A percentile compares a stretch with the other conserved stretches of the same genome.
phyloP scores from a whole-genome alignment of 2,888 invertebrate genomes.

The Terebella lapidaria region DNA sequence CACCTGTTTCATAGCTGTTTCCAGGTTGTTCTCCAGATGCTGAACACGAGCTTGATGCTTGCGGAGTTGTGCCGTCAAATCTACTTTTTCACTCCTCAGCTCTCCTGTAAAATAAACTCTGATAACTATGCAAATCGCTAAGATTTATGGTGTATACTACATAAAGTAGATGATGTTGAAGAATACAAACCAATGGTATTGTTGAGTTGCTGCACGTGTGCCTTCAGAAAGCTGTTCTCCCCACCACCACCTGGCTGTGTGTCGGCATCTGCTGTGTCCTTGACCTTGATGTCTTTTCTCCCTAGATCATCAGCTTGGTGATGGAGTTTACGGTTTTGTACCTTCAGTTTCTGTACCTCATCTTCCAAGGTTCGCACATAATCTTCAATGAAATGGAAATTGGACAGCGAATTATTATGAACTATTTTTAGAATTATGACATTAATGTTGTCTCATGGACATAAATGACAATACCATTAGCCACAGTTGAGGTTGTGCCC shows the following conservation, averaged over 20 bases:
- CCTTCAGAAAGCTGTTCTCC: slow-evolving; percentile 35
- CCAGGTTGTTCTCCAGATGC: slow-evolving; percentile 34
- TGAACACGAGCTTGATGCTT: slow-evolving; percentile 46
- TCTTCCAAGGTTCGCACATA: slow-evolving; percentile 40
- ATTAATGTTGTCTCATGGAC: no score
- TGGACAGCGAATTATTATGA: no score
- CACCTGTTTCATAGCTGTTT: slow-evolving; percentile 27
- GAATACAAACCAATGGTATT: slow-evolving; percentile 37
- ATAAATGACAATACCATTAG: no score
- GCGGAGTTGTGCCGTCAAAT: slow-evolving; percentile 42
- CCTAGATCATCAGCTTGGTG: slow-evolving; percentile 18
- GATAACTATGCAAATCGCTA: no score
- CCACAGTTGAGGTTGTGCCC: no score
- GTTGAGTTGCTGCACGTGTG: slow-evolving; percentile 45
- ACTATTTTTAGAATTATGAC: no score
- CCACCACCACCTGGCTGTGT: slow-evolving; percentile 5
- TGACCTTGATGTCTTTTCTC: not conserved
- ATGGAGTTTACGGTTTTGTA: slow-evolving; percentile 36
- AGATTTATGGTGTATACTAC: no score
- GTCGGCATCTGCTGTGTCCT: not conserved
- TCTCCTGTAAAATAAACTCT: slow-evolving; percentile 1
- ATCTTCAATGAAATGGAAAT: slow-evolving; percentile 25
- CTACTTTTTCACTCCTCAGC: slow-evolving; percentile 43
- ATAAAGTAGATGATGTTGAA: not conserved
- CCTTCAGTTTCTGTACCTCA: slow-evolving; percentile 34